A percentile compares a stretch with the other conserved stretches of the same genome.
phyloP scores from a whole-genome alignment of 2,113 vertebrate genomes.

The Sterna hirundo region DNA sequence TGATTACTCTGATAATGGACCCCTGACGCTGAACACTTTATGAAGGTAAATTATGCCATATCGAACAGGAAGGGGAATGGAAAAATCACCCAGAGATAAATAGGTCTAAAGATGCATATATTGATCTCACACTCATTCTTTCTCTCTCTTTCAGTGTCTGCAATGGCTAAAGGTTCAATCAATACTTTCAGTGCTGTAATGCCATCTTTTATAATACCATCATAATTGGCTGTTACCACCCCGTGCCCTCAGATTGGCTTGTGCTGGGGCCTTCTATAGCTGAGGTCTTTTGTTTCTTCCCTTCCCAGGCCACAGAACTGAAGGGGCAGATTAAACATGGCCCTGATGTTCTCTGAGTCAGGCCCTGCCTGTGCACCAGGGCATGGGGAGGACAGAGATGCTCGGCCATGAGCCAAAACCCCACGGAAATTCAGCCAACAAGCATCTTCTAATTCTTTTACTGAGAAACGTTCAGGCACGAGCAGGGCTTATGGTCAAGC shows the following conservation, averaged over 20 bases:
- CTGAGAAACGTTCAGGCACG: neutral
- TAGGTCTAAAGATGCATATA: conserved; percentile 72
- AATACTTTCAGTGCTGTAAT: conserved; percentile 79
- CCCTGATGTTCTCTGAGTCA: neutral
- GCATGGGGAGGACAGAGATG: neutral
- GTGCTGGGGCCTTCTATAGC: neutral
- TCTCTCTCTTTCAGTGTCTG: conserved; percentile 74
- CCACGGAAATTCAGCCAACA: neutral
- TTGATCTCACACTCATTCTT: conserved; percentile 55
- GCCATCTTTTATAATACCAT: conserved; percentile 79
- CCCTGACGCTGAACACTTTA: conserved; percentile 69
- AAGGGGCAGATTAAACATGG: neutral
- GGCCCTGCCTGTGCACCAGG: neutral
- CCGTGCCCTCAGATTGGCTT: conserved; percentile 62
- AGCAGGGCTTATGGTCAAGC: neutral
- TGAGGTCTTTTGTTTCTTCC: neutral
- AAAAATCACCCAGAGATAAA: conserved; percentile 72
- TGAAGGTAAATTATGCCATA: conserved; percentile 76
- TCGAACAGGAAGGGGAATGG: conserved; percentile 73
- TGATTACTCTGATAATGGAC: conserved; percentile 75
- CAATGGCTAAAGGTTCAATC: conserved; percentile 83
- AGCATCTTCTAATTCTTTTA: neutral
- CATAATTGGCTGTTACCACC: conserved; percentile 79
- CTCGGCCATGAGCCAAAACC: neutral
- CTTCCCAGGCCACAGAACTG: neutral